Evolutionary conservation across 2,888 invertebrate species (phyloP).

Genomic region (Monochamus alternatus): DNA sequence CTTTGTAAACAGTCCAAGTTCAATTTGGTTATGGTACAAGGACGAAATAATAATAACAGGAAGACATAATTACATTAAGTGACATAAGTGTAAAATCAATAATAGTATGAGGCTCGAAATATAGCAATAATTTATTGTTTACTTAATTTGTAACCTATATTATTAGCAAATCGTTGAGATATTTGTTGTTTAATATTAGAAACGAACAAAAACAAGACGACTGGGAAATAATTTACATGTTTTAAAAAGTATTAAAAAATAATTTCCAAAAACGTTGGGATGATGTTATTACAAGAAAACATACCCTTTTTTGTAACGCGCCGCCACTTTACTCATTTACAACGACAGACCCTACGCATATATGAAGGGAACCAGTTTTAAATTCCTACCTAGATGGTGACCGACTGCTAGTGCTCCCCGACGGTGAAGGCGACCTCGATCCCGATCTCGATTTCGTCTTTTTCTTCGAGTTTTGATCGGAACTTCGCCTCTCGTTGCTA

Average conservation of each 20-base stretch:
- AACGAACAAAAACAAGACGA: too few species aligned
- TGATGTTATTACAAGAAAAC: too few species aligned
- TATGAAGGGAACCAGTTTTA: background rate
- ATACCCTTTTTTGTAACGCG: too few species aligned
- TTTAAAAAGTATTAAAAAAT: too few species aligned
- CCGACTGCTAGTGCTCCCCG: constrained; percentile 73
- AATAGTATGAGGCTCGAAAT: background rate
- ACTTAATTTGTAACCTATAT: too few species aligned
- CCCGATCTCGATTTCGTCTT: constrained; percentile 71
- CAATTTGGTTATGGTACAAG: background rate
- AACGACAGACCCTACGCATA: too few species aligned
- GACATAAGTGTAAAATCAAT: constrained; percentile 9
- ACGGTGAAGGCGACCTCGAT: constrained; percentile 73
- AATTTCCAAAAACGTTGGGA: too few species aligned
- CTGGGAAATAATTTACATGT: too few species aligned
- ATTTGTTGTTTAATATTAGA: too few species aligned
- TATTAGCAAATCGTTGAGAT: too few species aligned
- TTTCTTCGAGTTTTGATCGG: constrained; percentile 63
- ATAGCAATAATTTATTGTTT: background rate
- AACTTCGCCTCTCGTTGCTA: constrained; percentile 64
- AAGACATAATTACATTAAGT: constrained; percentile 1
- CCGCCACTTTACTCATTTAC: too few species aligned
- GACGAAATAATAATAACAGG: constrained; percentile 8
- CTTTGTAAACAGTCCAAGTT: background rate
- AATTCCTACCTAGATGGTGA: constrained; percentile 70